These are phyloP conservation scores for Neodontobutis hainanensis DNA, from an alignment of 2,113 vertebrate species.

Conservation along the genomic window DNA sequence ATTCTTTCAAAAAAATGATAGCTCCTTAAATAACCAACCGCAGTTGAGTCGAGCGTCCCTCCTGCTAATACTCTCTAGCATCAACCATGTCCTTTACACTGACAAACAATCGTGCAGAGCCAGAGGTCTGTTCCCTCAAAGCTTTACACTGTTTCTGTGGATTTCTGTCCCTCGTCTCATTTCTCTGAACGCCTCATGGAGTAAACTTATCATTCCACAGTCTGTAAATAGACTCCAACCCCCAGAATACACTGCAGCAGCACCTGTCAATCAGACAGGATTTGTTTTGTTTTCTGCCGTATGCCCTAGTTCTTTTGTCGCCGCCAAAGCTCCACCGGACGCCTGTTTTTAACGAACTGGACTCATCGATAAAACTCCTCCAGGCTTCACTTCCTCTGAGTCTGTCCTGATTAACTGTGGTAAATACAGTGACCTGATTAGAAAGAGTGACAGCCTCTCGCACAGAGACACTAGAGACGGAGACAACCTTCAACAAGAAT, in stretches of 20 bases:
- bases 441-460: neutral
- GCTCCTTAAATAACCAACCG: no score
- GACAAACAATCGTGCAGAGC: no score
- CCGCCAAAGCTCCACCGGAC: conserved; percentile 47
- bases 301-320: conserved; percentile 15
- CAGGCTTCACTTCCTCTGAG: conserved; percentile 6
- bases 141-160: neutral
- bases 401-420: conserved; percentile 20
- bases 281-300: conserved; percentile 19
- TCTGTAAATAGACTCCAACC: conserved; percentile 64
- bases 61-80: neutral
- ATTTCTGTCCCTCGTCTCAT: neutral
- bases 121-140: neutral
- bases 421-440: conserved; percentile 21
- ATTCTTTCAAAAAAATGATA: no score
- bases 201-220: conserved; percentile 52
- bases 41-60: no score
- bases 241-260: conserved; percentile 74
- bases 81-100: neutral
- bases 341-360: conserved; percentile 33
- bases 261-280: conserved; percentile 48
- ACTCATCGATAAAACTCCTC: conserved; percentile 2
- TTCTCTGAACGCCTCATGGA: conserved; percentile 2
- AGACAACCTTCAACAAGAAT: neutral
- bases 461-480: neutral